Base-by-base conservation (phyloP, 1,140 invertebrate genomes). In the Sarcophaga peregrina region DNA sequence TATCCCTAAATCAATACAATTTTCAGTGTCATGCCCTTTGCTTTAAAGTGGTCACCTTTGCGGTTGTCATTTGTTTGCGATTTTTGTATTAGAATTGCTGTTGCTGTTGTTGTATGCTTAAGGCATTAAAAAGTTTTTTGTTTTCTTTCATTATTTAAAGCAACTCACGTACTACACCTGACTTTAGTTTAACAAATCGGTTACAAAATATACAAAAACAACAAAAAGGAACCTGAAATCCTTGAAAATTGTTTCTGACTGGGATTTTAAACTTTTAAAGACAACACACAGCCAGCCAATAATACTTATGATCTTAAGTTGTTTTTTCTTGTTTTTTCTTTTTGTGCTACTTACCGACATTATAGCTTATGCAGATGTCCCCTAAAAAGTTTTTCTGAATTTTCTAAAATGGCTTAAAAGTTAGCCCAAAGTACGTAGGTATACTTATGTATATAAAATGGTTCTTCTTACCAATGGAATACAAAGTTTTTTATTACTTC, bases 141-240 rank as follows among this genome's bases (percentile, higher is more conserved):
- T 47, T 52, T 37, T 7, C 74, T 47, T 76, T 48, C 6, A 25
- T 50, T 37, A 17, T 78, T 76, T 78, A 52, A 78, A 78, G 47
- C 75, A 78, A 17, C 47, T 78, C 75, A 78, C 75, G 75, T 78
- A n/a, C 47, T 10, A 78, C 47, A 78, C 75, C 75, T 78, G 75
- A 50, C 75, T 50, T 48, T 52, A 20, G 50, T 20, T 78, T 50
- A 78, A 50, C 17, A 78, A 78, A 52, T 13, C 75, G 17, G 3
- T 4, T n/a, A 62, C 6, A 62, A n/a, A 13, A 62, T 15, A 68
- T 9, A 20, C n/a, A n/a, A n/a, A n/a, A n/a, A n/a, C n/a, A n/a
- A n/a, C n/a, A 68, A 68, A 25, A 8, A 20, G 20, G 10, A 68
- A 68, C 17, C 62, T 68, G 8, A 68, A 68, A 68, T 68, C 62